A percentile compares a stretch with the other conserved stretches of the same genome.
These are phyloP conservation scores for Stenodema calcarata DNA, from an alignment of 2,888 invertebrate genomes.

Conservation along the genomic window DNA sequence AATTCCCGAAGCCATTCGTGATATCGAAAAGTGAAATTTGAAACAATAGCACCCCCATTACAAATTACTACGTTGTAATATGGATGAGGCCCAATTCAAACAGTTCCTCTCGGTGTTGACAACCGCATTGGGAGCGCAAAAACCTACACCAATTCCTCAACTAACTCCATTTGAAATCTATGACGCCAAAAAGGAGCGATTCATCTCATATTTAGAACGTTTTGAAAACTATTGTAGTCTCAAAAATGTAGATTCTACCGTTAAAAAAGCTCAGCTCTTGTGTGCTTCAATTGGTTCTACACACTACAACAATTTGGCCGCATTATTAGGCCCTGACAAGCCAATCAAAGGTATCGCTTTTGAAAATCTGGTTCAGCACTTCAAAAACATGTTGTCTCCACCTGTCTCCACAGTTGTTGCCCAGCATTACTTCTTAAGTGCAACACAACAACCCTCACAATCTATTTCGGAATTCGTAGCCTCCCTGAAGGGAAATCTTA, in stretches of 20 bases:
- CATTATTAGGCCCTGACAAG: background rate
- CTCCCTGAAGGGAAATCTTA: background rate
- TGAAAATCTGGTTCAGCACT: background rate
- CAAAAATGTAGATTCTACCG: background rate
- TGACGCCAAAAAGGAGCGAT: background rate
- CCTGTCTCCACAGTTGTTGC: background rate
- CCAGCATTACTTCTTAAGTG: conserved; percentile 40
- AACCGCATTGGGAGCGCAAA: background rate
- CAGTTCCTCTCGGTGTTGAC: background rate
- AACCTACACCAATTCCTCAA: background rate
- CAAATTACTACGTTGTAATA: too few species aligned
- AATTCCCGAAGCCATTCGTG: too few species aligned
- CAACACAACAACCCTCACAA: background rate
- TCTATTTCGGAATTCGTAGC: conserved; percentile 18
- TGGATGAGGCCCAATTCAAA: background rate
- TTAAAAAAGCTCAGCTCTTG: background rate
- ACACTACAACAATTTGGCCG: conserved; percentile 22
- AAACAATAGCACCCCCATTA: too few species aligned
- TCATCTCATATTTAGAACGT: background rate
- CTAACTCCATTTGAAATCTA: background rate
- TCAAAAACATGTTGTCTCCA: conserved; percentile 19
- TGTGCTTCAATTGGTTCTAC: background rate
- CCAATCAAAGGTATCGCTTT: background rate
- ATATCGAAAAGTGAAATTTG: too few species aligned
- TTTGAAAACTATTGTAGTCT: background rate